phyloP scores from a whole-genome alignment of 2,888 invertebrate genomes.

The Zygothrica quintamaculata region DNA sequence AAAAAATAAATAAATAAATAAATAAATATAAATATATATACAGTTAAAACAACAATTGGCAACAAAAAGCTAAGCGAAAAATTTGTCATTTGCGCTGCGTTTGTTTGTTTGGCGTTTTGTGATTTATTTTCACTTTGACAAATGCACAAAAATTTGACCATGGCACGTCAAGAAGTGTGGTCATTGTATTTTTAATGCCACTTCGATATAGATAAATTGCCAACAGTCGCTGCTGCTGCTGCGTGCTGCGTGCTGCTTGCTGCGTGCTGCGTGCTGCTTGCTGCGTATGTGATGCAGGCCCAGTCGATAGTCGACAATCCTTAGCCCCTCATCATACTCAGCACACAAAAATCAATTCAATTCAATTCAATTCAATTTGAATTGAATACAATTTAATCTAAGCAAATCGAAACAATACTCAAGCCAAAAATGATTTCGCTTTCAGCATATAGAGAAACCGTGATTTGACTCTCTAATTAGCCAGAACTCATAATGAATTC shows the following conservation, averaged over 20 bases:
- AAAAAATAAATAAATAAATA: conserved; percentile 7
- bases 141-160: conserved; percentile 78
- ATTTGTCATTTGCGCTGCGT: conserved; percentile 65
- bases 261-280: background rate
- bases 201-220: conserved; percentile 72
- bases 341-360: background rate
- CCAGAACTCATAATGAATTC: conserved; percentile 20
- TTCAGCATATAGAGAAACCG: conserved; percentile 14
- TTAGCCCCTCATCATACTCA: too few relatives aligned
- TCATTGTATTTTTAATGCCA: conserved; percentile 75
- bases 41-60: conserved; percentile 47
- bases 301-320: background rate
- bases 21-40: background rate
- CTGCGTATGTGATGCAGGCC: background rate
- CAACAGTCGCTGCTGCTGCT: conserved; percentile 38
- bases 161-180: conserved; percentile 76
- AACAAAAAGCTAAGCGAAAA: conserved; percentile 54
- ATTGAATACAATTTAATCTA: background rate
- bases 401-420: conserved; percentile 4
- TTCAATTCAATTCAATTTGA: too few relatives aligned
- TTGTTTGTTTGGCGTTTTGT: conserved; percentile 71
- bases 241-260: conserved; percentile 1
- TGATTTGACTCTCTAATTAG: conserved; percentile 42
- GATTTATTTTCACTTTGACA: conserved; percentile 77
- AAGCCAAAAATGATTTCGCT: conserved; percentile 14